Evolutionary conservation across 2,113 vertebrate genomes (phyloP).

Genomic region (Mus spicilegus): DNA sequence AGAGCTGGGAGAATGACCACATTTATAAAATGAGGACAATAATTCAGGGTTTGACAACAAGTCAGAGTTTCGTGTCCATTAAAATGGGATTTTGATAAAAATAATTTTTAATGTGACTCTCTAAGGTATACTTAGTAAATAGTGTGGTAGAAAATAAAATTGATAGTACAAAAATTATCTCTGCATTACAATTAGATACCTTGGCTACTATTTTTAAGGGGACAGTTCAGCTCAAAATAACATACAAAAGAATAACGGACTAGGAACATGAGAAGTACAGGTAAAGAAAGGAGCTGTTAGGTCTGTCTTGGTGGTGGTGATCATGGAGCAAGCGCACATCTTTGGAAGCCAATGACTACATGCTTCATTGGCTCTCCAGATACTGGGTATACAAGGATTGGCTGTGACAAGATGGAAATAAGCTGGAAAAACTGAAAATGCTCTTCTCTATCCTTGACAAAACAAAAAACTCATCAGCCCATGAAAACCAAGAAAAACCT

Average conservation of each 20-base stretch:
- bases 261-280: neutral
- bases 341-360: neutral
- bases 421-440: neutral
- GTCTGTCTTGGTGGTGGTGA: neutral
- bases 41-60: neutral
- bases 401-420: neutral
- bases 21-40: neutral
- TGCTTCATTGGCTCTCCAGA: neutral
- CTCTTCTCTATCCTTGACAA: neutral
- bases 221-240: neutral
- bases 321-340: neutral
- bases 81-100: neutral
- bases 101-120: neutral
- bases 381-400: neutral
- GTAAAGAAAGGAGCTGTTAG: neutral
- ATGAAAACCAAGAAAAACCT: neutral
- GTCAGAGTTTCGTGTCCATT: neutral
- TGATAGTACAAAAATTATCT: neutral
- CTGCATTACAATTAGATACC: neutral
- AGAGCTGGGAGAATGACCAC: neutral
- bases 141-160: neutral
- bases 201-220: neutral
- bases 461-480: neutral
- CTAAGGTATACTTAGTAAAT: neutral
- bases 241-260: neutral